Evolutionary conservation across 2,888 invertebrate species (phyloP), one percentile per base, ranked within the genome.

Genomic region (Drosophila silvestris): DNA sequence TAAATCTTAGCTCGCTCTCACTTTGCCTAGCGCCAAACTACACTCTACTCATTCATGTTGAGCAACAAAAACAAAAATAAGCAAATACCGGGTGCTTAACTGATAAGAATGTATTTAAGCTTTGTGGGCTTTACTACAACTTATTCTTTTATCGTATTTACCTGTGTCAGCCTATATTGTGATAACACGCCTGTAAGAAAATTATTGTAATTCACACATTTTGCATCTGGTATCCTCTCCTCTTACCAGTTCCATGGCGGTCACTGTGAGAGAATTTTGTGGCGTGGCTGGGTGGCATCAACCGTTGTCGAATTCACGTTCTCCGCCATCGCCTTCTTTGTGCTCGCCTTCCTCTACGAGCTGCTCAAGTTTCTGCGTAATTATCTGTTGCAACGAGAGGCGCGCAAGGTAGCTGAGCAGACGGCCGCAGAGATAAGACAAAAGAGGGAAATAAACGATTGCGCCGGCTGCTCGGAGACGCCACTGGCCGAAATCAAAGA

Each of bases 301-400:
- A 96, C 95, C 9, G 94, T 95, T 22, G 95, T 96, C 68, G 96
- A 97, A 80, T 95, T 99, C 85, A 94, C 98, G 50, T 97, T 97
- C 1, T 98, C 99, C 0, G 97, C 97, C 92, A 94, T 98, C 64
- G 97, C 97, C 56, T 96, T 99, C 83, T 97, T 99, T 93, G 95
- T 98, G 59, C 95, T 98, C 91, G 97, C 98, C 0, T 96, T 98
- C 32, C 94, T 98, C n/a, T 99, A 99, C 92, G 99, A 99, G 94
- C 98, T 97, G 0, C 95, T 99, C 5, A 99, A 99, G 94, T 98
- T 97, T 94, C 96, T 94, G 90, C 93, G 95, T 0, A 95, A 95
- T 83, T 94, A 87, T 16, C 75, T 91, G 47, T 56, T 89, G 26
- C 80, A 86, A 4, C 70, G 79, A 30, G 83, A 84, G 5, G 81